These are phyloP conservation scores for Hetaerina americana DNA, from an alignment of 1,140 invertebrate genomes.

Conservation along the genomic window DNA sequence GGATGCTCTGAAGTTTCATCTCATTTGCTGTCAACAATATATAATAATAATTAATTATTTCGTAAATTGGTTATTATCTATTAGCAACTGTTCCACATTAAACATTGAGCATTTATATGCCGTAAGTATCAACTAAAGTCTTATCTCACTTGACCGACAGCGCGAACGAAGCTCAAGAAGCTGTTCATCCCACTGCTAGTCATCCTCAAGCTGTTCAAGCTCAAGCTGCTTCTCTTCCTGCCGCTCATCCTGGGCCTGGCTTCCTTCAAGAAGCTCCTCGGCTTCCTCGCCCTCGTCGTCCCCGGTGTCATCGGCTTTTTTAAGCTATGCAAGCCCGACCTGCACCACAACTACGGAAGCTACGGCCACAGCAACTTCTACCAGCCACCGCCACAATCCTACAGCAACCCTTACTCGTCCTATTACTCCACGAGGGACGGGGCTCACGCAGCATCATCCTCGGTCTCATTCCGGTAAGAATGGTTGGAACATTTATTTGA, in stretches of 20 bases:
- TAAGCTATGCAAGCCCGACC: slow-evolving; percentile 51
- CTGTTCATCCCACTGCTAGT: slow-evolving; percentile 67
- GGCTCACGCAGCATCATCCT: background rate
- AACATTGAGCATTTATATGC: no score
- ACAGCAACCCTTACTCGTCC: background rate
- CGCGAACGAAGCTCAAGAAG: slow-evolving; percentile 61
- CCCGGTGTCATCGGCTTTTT: slow-evolving; percentile 67
- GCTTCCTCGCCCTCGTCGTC: slow-evolving; percentile 58
- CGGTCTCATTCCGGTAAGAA: slow-evolving; percentile 5
- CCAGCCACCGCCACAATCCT: slow-evolving; percentile 16
- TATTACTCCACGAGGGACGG: background rate
- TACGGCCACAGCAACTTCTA: slow-evolving; percentile 33
- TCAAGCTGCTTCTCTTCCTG: slow-evolving; percentile 64
- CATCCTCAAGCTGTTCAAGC: slow-evolving; percentile 68
- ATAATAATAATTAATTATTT: no score
- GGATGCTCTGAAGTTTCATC: no score
- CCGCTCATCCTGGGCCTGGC: slow-evolving; percentile 66
- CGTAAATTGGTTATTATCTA: no score
- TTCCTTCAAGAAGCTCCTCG: slow-evolving; percentile 69
- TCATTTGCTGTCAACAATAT: no score
- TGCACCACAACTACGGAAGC: slow-evolving; percentile 28
- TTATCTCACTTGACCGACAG: slow-evolving; percentile 27
- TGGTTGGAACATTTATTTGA: no score
- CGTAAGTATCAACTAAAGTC: no score
- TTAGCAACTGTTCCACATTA: no score